Conservation (phyloP, 1,140 invertebrate genomes). For the Psix sp. region DNA sequence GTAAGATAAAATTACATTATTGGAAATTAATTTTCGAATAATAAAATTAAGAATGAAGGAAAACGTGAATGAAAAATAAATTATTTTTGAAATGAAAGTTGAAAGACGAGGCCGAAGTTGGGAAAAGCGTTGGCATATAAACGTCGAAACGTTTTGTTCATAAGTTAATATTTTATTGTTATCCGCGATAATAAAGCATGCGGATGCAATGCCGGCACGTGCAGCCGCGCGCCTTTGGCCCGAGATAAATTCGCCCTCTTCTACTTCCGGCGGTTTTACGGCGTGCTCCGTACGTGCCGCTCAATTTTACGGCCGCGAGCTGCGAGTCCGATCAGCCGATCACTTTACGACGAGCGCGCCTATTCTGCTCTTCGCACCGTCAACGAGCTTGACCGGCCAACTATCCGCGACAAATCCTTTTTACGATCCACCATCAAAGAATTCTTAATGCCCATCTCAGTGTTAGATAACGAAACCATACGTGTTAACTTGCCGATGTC, state of each 20-base stretch:
- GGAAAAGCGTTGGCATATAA: slow-evolving; percentile 18
- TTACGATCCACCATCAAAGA: slow-evolving; percentile 41
- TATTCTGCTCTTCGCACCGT: slow-evolving; percentile 19
- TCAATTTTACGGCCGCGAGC: slow-evolving; percentile 55
- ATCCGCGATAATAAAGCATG: slow-evolving; percentile 38
- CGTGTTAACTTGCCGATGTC: too few relatives aligned
- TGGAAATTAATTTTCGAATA: too few relatives aligned
- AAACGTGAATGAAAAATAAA: too few relatives aligned
- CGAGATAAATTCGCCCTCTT: slow-evolving; percentile 55
- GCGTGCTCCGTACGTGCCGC: slow-evolving; percentile 50
- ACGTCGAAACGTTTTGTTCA: slow-evolving; percentile 25
- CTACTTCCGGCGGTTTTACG: slow-evolving; percentile 59
- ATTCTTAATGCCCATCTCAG: slow-evolving; percentile 1
- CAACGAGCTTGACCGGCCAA: slow-evolving; percentile 17
- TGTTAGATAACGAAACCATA: slow-evolving; percentile 28
- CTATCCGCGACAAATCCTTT: slow-evolving; percentile 54
- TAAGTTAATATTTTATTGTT: slow-evolving; percentile 49
- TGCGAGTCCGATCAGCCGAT: slow-evolving; percentile 34
- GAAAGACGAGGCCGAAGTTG: too few relatives aligned
- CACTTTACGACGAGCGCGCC: slow-evolving; percentile 40
- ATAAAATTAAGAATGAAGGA: too few relatives aligned
- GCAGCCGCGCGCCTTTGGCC: slow-evolving; percentile 30
- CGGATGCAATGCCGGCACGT: slow-evolving; percentile 40
- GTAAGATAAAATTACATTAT: too few relatives aligned
- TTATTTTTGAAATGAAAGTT: too few relatives aligned